A percentile compares a stretch with the other conserved stretches of the same genome.
These are phyloP conservation scores for Oligia fasciuncula DNA, from an alignment of 2,888 invertebrate species.

Conservation along the genomic window DNA sequence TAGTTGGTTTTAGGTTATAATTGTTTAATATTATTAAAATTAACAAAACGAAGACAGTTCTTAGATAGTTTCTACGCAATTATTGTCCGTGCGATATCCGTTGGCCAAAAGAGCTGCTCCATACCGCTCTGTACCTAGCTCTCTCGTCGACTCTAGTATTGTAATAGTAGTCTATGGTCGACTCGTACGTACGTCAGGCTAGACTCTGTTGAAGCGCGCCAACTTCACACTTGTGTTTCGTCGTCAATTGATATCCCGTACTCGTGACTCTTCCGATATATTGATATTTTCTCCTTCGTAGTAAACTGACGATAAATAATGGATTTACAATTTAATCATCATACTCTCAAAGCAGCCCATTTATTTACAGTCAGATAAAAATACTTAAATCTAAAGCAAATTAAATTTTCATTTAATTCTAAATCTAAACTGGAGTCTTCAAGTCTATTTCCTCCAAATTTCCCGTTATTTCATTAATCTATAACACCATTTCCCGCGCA, in stretches of 20 bases:
- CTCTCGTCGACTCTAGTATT: too few species aligned
- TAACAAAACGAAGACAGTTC: too few species aligned
- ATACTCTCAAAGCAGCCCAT: neutral
- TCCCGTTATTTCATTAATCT: conserved; percentile 44
- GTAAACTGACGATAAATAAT: neutral
- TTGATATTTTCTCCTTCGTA: neutral
- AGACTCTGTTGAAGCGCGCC: neutral
- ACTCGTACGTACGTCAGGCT: neutral
- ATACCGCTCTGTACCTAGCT: too few species aligned
- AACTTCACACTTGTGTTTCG: neutral
- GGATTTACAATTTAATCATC: neutral
- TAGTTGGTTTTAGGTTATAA: too few species aligned
- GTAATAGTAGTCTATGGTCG: too few species aligned
- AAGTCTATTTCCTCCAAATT: conserved; percentile 37
- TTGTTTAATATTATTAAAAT: too few species aligned
- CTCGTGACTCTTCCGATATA: neutral
- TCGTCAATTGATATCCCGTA: neutral
- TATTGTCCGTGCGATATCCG: too few species aligned
- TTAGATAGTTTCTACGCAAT: too few species aligned
- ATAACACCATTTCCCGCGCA: conserved; percentile 43
- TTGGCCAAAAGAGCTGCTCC: too few species aligned
- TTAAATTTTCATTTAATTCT: neutral
- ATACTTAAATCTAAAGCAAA: neutral
- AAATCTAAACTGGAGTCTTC: neutral
- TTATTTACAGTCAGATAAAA: neutral